Conservation (phyloP, 2,888 invertebrate species). For the Chloromyia formosa region DNA sequence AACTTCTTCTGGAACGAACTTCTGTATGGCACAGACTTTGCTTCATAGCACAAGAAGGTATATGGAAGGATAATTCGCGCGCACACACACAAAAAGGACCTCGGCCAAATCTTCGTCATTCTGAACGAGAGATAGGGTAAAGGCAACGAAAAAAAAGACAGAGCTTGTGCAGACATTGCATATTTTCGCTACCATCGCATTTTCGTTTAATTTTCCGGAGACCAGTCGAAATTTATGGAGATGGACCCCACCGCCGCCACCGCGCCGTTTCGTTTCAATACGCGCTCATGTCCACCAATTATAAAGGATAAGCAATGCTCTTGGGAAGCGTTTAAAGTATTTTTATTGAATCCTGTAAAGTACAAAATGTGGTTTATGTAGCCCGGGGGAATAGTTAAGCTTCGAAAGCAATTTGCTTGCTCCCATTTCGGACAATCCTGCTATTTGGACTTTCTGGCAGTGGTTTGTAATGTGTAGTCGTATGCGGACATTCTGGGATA, state of each 20-base stretch:
- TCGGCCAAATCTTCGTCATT: background rate
- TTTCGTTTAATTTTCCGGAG: conserved; percentile 39
- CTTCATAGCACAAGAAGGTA: too few species aligned
- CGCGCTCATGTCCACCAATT: conserved; percentile 45
- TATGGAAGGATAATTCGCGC: too few species aligned
- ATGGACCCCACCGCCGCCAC: conserved; percentile 27
- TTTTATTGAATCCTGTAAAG: conserved; percentile 49
- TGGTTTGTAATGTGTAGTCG: background rate
- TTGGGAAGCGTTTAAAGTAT: conserved; percentile 49
- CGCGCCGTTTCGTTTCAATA: too few species aligned
- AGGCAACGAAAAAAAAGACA: background rate
- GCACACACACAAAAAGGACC: too few species aligned
- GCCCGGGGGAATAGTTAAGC: conserved; percentile 49
- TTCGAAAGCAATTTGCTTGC: conserved; percentile 48
- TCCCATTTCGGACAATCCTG: conserved; percentile 31
- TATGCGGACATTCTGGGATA: background rate
- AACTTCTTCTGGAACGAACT: background rate
- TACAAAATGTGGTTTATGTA: conserved; percentile 49
- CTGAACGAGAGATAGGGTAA: background rate
- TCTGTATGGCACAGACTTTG: too few species aligned
- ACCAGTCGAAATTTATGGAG: conserved; percentile 33
- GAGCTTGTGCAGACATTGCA: conserved; percentile 31
- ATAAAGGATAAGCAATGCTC: conserved; percentile 47
- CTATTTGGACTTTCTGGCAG: background rate
- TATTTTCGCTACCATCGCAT: conserved; percentile 22